Evolutionary conservation across 1,140 invertebrate species (phyloP), one percentile per base, ranked within the genome.

Genomic region (Lepidurus packardi): DNA sequence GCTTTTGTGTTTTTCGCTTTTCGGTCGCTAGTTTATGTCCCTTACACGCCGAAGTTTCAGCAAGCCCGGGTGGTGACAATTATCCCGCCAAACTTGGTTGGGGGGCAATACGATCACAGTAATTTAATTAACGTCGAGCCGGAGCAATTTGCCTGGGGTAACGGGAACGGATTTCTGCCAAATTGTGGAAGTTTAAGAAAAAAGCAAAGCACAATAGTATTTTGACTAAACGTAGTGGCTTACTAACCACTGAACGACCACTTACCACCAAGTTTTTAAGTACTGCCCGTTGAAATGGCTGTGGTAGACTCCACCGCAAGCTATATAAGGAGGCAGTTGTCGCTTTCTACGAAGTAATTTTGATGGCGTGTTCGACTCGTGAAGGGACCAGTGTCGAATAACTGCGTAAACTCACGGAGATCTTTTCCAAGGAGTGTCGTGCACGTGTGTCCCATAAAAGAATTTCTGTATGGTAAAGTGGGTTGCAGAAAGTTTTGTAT

Each of bases 391-490:
- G 53, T 65, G 34, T 65, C 9, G 8, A 65, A 16, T 65, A n/a
- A 65, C 6, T 13, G 53, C 53, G 53, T 65, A 65, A 65, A 65
- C 53, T 65, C 53, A 65, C 53, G 53, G 21, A 65, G 53, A 65
- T 65, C 53, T 65, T 65, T 65, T 65, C 53, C 34, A 34, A 34
- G 34, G 21, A 65, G 53, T 65, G 53, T 1, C 5, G 53, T 9
- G 53, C 21, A 21, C 53, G 21, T 21, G 53, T 65, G 53, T 21
- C 53, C 21, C 53, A 65, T 65, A 65, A 65, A 65, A 65, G 53
- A 65, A 9, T 65, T 9, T 11, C 53, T 47, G 53, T n/a, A 65
- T 65, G 53, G 8, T n/a, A 65, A 65, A 16, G 45, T 47, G 45
- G 45, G 53, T 21, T 4, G 7, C 16, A n/a, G 53, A 65, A 65